phyloP scores from a whole-genome alignment of 2,888 invertebrate species.

The Erebia aethiops region DNA sequence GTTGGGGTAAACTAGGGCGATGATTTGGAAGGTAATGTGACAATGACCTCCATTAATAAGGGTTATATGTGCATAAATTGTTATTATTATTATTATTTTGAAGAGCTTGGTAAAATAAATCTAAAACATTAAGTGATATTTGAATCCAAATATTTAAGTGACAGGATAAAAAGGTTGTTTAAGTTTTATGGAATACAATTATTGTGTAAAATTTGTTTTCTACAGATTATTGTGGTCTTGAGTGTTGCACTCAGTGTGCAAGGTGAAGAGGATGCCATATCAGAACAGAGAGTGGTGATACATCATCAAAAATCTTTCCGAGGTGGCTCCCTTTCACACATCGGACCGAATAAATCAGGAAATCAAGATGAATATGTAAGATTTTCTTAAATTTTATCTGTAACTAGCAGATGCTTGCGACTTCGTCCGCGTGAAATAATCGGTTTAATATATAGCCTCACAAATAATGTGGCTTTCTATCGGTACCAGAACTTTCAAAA shows the following conservation, averaged over 20 bases:
- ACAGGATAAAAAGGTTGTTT: neutral
- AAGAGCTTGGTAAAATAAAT: too few relatives aligned
- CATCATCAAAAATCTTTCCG: constrained; percentile 32
- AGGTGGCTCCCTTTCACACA: constrained; percentile 6
- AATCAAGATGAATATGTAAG: constrained; percentile 40
- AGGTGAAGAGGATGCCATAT: constrained; percentile 37
- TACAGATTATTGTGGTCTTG: constrained; percentile 35
- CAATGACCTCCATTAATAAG: constrained; percentile 28
- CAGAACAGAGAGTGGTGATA: constrained; percentile 38
- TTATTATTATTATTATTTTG: neutral
- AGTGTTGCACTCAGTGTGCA: constrained; percentile 35
- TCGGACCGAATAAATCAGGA: constrained; percentile 30
- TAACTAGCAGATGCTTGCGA: neutral
- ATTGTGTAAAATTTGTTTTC: neutral
- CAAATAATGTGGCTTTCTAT: too few relatives aligned
- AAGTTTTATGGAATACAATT: neutral
- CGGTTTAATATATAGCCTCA: too few relatives aligned
- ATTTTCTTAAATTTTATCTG: neutral
- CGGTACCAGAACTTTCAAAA: too few relatives aligned
- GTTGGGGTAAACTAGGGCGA: constrained; percentile 36
- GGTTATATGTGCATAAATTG: neutral
- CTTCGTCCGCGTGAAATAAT: too few relatives aligned
- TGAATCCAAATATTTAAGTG: neutral
- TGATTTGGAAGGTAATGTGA: constrained; percentile 43
- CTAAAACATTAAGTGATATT: neutral